Conservation (phyloP, 2,888 invertebrate genomes). For the Caenorhabditis macrosperma region DNA sequence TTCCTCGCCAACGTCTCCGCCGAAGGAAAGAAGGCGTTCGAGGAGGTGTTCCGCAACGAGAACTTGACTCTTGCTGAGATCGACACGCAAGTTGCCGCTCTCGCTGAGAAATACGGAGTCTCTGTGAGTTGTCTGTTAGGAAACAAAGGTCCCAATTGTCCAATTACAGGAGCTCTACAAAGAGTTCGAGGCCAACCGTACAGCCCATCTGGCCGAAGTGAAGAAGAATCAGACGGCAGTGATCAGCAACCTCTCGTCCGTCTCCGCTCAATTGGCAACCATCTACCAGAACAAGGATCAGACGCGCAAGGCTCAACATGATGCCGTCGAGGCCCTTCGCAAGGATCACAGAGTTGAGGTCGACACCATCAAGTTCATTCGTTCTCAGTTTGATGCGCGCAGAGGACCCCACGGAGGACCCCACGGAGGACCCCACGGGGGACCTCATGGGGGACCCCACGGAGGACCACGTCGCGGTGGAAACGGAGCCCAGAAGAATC, state of each 20-base stretch:
- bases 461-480: conserved; percentile 1
- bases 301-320: conserved; percentile 27
- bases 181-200: conserved; percentile 56
- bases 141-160: background rate
- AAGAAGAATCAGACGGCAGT: conserved; percentile 56
- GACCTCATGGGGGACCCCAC: conserved; percentile 5
- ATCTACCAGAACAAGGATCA: conserved; percentile 57
- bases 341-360: conserved; percentile 21
- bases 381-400: conserved; percentile 9
- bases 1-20: conserved; percentile 35
- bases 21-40: conserved; percentile 27
- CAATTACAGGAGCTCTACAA: conserved; percentile 47
- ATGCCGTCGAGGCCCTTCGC: conserved; percentile 25
- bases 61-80: conserved; percentile 43
- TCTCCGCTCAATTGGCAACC: conserved; percentile 38
- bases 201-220: conserved; percentile 48
- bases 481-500: background rate
- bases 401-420: conserved; percentile 33
- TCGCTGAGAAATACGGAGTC: conserved; percentile 58
- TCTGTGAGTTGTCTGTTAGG: conserved; percentile 38
- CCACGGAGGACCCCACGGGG: conserved; percentile 13
- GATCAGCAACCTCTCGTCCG: conserved; percentile 50
- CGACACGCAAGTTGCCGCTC: conserved; percentile 44
- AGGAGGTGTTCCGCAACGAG: conserved; percentile 39
- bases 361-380: conserved; percentile 23